Evolutionary conservation across 1,140 invertebrate genomes (phyloP), one percentile per base, ranked within the genome.

Genomic region (Drosophila albomicans): DNA sequence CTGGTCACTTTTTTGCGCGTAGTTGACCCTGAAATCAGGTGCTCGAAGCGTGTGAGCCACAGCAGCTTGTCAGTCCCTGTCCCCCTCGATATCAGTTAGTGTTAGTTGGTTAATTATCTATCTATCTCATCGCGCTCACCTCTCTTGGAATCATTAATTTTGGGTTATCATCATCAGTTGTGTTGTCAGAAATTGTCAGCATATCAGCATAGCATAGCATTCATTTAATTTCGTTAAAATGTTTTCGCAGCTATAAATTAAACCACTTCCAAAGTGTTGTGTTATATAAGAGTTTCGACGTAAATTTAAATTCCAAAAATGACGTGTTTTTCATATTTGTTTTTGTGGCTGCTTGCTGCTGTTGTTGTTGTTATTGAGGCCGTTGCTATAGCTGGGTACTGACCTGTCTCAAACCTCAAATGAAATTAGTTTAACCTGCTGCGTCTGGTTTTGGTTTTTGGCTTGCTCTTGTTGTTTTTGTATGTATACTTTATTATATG

Each of bases 341-440:
- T 20, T 20, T 3, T 20, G 20, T 20, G 20, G 20, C 20, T 25
- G 51, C 16, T 35, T 54, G 61, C 35, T 48, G 70, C 16, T 48
- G 35, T 51, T 61, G 66, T 66, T 62, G 56, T 48, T 63, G 43
- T 73, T 68, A 69, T 35, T 57, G 38, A 57, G 41, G 16, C 28
- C 59, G 51, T 35, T 63, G 45, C 65, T 59, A 59, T 71, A 52
- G 20, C 56, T 70, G 48, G 41, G 15, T 8, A 61, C 82, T 82
- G 84, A 87, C 84, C 84, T 87, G 61, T 74, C 84, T 16, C 85
- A 88, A 84, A 56, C 20, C 63, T 63, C 35, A 66, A 69, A 64
- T 62, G 56, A 68, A 57, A 56, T 78, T 77, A 56, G 63, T 57
- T 64, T 38, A 41, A 61, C 59, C 54, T 56, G 43, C 59, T 32